Evolutionary conservation across 2,113 vertebrate genomes (phyloP), one percentile per base, ranked within the genome.

Genomic region (Ovis aries): DNA sequence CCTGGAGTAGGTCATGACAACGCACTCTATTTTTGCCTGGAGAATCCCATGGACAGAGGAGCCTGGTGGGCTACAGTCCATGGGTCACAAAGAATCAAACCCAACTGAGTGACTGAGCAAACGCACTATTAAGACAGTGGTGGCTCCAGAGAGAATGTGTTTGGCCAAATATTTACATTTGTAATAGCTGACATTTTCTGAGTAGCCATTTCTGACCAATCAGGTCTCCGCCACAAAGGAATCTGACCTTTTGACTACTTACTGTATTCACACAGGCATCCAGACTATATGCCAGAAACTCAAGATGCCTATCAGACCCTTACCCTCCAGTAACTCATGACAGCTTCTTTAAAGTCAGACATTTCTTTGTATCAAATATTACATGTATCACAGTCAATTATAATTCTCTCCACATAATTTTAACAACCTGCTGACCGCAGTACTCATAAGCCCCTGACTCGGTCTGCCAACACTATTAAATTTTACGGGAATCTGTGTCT

Each of bases 151-250:
- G 83, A 64, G 16, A 23, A 31, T 48, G 36, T 53, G 50, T 86
- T 87, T 83, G 52, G 55, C 45, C 95, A 97, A 94, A 94, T 43
- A 25, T 36, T 91, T 77, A 97, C 94, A 82, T 93, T 25, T 1
- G 0, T 91, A 88, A 78, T 48, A 95, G 67, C 94, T 97, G 81
- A 94, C 82, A 96, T 64, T 97, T 94, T 78, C 31, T n/a, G n/a
- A 48, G 17, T 25, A 74, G 17, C 77, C 43, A 91, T 96, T 71
- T 71, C 64, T 71, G 17, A 71, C 17, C 64, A 71, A 11, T 21
- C 17, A 36, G 64, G 64, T 71, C n/a, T 74, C 71, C 0, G 3
- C 36, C 21, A 74, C 21, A 74, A 74, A 40, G 21, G 71, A 40
- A 40, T 74, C 71, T 25, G 36, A 74, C 6, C 19, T 74, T 74